Evolutionary conservation across 2,888 invertebrate species (phyloP).

Genomic region (Lochmaea crataegi): DNA sequence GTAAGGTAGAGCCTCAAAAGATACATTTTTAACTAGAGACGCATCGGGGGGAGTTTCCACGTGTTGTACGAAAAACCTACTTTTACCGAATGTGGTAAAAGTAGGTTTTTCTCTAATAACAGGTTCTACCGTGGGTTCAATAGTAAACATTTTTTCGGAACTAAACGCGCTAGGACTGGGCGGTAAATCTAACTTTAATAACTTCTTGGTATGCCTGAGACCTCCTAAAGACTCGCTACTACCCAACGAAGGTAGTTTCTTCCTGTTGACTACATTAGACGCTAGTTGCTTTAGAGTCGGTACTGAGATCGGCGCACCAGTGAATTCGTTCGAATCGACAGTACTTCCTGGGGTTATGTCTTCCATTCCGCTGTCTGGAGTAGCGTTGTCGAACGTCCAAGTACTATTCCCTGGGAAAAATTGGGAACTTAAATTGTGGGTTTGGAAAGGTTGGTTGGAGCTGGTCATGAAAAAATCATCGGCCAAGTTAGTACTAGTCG

Average conservation of each 20-base stretch:
- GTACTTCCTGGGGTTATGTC: constrained; percentile 69
- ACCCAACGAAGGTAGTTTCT: constrained; percentile 46
- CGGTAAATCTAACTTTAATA: constrained; percentile 77
- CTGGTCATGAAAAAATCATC: constrained; percentile 82
- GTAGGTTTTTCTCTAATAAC: constrained; percentile 67
- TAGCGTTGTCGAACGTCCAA: constrained; percentile 66
- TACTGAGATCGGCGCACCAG: constrained; percentile 43
- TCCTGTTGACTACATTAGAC: constrained; percentile 56
- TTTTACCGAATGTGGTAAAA: constrained; percentile 73
- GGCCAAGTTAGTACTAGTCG: constrained; percentile 30
- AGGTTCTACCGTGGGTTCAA: constrained; percentile 66
- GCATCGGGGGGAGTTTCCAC: constrained; percentile 62
- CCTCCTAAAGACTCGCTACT: constrained; percentile 70
- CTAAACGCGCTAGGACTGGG: constrained; percentile 68
- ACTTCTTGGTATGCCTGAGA: constrained; percentile 77
- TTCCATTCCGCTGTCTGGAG: constrained; percentile 74
- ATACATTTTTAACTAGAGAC: constrained; percentile 58
- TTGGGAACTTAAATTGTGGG: constrained; percentile 71
- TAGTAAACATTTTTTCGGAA: constrained; percentile 57
- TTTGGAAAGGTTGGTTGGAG: constrained; percentile 76
- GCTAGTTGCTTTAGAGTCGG: constrained; percentile 59
- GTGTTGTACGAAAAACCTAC: constrained; percentile 64
- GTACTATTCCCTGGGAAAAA: constrained; percentile 74
- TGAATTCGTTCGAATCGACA: constrained; percentile 45
- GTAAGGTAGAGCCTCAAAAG: constrained; percentile 64